Conservation (phyloP, 2,113 vertebrate species). For the Nothocercus nigrocapillus region DNA sequence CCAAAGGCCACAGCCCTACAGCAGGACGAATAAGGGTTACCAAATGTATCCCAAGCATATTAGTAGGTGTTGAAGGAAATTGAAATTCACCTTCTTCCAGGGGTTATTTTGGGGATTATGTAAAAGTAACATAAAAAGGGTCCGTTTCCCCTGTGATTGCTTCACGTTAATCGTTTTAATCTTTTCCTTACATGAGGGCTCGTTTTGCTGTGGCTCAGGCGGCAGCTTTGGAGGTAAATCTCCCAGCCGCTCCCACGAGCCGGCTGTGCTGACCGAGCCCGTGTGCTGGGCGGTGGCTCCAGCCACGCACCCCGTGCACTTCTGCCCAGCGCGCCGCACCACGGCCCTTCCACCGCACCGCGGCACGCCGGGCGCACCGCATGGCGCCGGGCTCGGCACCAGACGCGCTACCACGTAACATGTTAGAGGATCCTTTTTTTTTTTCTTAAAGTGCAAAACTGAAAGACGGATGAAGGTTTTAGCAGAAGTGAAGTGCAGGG, state of each 20-base stretch:
- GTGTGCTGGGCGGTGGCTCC: background rate
- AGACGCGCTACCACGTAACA: background rate
- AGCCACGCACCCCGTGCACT: background rate
- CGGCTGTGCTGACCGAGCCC: background rate
- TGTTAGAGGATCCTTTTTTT: background rate
- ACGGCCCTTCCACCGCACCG: background rate
- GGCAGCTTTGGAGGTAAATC: background rate
- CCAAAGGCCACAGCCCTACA: background rate
- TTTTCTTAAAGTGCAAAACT: background rate
- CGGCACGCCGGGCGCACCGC: no score
- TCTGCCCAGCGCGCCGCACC: background rate
- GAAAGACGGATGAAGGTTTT: background rate
- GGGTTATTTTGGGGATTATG: conserved; percentile 41
- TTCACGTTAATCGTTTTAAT: conserved; percentile 47
- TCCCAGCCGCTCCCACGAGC: background rate
- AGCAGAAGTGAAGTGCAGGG: background rate
- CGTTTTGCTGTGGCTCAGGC: background rate
- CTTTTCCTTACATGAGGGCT: conserved; percentile 24
- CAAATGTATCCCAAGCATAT: conserved; percentile 2
- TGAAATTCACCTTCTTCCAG: background rate
- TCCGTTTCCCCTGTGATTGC: conserved; percentile 16
- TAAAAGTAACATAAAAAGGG: conserved; percentile 13
- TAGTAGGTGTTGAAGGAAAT: conserved; percentile 47
- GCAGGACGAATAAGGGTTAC: background rate
- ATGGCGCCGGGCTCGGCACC: no score